A percentile compares a stretch with the other conserved stretches of the same genome.
Conservation (phyloP, 2,113 vertebrate species). For the Hucho hucho region DNA sequence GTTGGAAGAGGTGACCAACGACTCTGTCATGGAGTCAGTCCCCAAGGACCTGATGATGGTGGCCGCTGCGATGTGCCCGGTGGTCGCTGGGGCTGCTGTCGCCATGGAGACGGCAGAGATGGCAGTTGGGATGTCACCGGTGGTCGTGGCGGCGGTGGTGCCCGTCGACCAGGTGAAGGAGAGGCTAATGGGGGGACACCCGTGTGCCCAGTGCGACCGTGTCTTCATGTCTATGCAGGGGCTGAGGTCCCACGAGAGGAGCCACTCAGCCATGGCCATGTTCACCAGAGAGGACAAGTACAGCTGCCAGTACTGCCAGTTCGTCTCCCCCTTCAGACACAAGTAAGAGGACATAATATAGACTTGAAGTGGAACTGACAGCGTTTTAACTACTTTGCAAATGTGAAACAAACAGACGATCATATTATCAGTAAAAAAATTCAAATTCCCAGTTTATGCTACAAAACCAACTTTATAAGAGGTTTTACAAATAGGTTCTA, state of each 20-base stretch:
- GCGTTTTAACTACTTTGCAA: no score
- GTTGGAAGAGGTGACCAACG: slow-evolving; percentile 45
- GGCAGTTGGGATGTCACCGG: slow-evolving; percentile 31
- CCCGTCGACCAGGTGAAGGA: slow-evolving; percentile 77
- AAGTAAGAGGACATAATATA: slow-evolving; percentile 81
- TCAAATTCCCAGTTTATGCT: no score
- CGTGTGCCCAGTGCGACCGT: slow-evolving; percentile 90
- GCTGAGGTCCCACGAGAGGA: slow-evolving; percentile 96
- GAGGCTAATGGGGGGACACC: slow-evolving; percentile 83
- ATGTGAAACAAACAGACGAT: no score
- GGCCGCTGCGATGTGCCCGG: slow-evolving; percentile 2
- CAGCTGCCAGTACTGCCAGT: slow-evolving; percentile 98
- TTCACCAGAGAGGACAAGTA: slow-evolving; percentile 93
- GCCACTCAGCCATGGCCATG: slow-evolving; percentile 92
- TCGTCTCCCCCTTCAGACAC: slow-evolving; percentile 97
- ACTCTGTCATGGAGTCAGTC: neutral
- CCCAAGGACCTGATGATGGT: neutral
- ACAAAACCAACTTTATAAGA: no score
- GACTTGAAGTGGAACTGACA: neutral
- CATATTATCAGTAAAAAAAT: no score
- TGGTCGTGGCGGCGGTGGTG: slow-evolving; percentile 35
- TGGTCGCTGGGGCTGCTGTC: slow-evolving; percentile 12
- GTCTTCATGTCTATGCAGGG: slow-evolving; percentile 99
- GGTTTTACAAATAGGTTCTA: no score
- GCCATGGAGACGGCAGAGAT: slow-evolving; percentile 37